A percentile compares a stretch with the other conserved stretches of the same genome.
Conservation (phyloP, 1,140 invertebrate genomes). For the Notospermus geniculatus region DNA sequence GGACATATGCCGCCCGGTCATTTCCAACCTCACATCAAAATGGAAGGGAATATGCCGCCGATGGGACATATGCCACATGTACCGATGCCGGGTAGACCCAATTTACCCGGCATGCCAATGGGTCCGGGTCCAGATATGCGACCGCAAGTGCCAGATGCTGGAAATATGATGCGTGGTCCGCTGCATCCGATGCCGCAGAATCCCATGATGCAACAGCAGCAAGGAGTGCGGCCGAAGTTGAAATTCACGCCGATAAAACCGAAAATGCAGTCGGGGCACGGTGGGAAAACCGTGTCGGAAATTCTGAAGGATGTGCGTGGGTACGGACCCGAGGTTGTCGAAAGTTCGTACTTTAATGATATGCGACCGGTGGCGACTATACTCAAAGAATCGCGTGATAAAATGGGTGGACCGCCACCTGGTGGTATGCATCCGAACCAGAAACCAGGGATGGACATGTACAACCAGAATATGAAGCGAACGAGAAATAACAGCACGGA, state of each 20-base stretch:
- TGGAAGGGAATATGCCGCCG: no score
- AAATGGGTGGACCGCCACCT: background rate
- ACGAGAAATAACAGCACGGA: background rate
- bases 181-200: background rate
- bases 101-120: background rate
- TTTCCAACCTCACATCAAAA: no score
- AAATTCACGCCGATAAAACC: conserved; percentile 10
- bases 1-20: no score
- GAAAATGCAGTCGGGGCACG: background rate
- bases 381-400: conserved; percentile 8
- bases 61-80: background rate
- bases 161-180: no score
- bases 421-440: background rate
- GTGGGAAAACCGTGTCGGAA: conserved; percentile 1
- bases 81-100: background rate
- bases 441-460: no score
- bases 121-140: background rate
- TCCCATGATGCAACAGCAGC: background rate
- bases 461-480: background rate
- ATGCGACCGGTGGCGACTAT: background rate
- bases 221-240: background rate
- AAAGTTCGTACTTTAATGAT: background rate
- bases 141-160: background rate
- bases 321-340: background rate
- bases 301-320: conserved; percentile 2